Evolutionary conservation across 1,140 invertebrate species (phyloP).

Genomic region (Oscheius sp.): DNA sequence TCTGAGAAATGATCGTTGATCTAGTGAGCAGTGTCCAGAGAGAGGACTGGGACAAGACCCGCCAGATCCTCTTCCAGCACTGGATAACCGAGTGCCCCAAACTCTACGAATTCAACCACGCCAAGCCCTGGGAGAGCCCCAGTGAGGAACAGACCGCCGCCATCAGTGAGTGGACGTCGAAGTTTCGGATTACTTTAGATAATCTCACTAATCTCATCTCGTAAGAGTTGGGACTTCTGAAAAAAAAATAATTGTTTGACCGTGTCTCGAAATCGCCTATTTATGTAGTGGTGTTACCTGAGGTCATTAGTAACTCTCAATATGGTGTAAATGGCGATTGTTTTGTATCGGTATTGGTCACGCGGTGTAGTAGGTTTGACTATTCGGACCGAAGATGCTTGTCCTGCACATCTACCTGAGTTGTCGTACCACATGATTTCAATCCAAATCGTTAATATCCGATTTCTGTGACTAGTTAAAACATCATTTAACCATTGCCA

Average conservation of each 20-base stretch:
- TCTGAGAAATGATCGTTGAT: constrained; percentile 43
- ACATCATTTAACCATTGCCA: constrained; percentile 23
- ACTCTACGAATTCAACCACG: constrained; percentile 32
- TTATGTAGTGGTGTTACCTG: background rate
- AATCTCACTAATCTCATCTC: constrained; percentile 19
- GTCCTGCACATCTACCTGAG: too few species aligned
- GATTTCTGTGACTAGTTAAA: constrained; percentile 16
- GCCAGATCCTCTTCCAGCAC: constrained; percentile 50
- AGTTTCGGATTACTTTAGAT: background rate
- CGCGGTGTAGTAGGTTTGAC: too few species aligned
- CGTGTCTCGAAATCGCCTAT: constrained; percentile 10
- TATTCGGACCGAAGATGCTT: too few species aligned
- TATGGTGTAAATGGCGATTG: too few species aligned
- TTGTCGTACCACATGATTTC: too few species aligned
- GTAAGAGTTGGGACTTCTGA: background rate
- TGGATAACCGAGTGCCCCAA: constrained; percentile 42
- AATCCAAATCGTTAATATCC: background rate
- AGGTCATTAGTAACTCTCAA: too few species aligned
- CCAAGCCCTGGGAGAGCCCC: constrained; percentile 47
- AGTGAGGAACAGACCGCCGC: constrained; percentile 35
- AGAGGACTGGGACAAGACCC: constrained; percentile 45
- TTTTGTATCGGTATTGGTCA: too few species aligned
- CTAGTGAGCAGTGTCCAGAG: constrained; percentile 40
- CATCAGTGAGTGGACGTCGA: constrained; percentile 42
- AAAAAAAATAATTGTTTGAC: constrained; percentile 19